These are phyloP conservation scores for Cebidichthys violaceus DNA, from an alignment of 2,113 vertebrate species.

Conservation along the genomic window DNA sequence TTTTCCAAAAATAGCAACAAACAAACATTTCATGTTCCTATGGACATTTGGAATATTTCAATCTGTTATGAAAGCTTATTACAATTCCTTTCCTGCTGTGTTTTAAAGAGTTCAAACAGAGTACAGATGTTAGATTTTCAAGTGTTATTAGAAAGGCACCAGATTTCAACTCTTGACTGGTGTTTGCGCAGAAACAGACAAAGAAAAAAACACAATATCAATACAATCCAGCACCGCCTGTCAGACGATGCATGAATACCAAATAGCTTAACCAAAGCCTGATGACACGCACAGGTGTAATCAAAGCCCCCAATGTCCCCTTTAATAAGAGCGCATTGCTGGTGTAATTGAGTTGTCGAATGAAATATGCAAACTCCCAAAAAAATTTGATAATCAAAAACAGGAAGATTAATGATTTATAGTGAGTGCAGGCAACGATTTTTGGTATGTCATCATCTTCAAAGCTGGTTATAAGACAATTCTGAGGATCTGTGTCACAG, in stretches of 20 bases:
- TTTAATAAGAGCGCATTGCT: conserved; percentile 11
- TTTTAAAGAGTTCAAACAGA: conserved; percentile 58
- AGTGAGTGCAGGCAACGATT: neutral
- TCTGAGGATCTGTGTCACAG: neutral
- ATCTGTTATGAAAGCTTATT: conserved; percentile 33
- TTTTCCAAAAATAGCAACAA: conserved; percentile 51
- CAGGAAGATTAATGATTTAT: conserved; percentile 8
- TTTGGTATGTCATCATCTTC: neutral
- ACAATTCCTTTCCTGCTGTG: conserved; percentile 50
- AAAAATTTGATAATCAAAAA: neutral
- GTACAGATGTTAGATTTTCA: conserved; percentile 29
- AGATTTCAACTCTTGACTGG: conserved; percentile 28
- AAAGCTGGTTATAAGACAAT: neutral
- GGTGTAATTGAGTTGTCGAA: conserved; percentile 35
- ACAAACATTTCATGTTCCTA: conserved; percentile 31
- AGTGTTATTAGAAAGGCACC: conserved; percentile 25
- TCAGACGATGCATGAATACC: conserved; percentile 26
- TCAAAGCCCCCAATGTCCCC: conserved; percentile 36
- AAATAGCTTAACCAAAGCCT: conserved; percentile 33
- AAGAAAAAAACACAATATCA: neutral
- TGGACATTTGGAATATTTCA: conserved; percentile 56
- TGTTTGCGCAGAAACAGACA: conserved; percentile 33
- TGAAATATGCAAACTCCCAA: neutral
- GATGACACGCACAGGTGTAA: conserved; percentile 23
- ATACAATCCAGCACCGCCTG: neutral